Evolutionary conservation across 2,888 invertebrate species (phyloP).

Genomic region (Macrostomum cliftonense): DNA sequence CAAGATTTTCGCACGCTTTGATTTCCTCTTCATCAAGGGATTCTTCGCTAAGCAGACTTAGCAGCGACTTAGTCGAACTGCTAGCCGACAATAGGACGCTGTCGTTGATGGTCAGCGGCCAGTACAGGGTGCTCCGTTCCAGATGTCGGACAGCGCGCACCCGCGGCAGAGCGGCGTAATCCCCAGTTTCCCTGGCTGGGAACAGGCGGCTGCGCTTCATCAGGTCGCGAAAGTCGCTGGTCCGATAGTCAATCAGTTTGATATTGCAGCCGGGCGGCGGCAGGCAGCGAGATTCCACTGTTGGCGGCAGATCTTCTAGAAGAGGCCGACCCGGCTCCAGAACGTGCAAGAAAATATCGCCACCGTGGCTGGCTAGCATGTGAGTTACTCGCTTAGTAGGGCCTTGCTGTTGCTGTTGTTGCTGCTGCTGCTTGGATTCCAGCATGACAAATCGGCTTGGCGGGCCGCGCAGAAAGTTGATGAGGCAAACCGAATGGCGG

Average conservation of each 20-base stretch:
- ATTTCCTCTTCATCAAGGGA: no score
- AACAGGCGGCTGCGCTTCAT: conserved; percentile 64
- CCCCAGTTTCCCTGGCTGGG: conserved; percentile 47
- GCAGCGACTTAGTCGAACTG: no score
- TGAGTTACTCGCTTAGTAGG: conserved; percentile 71
- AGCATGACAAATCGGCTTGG: conserved; percentile 43
- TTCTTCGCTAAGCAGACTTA: no score
- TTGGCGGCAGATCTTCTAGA: conserved; percentile 79
- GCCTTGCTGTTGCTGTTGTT: conserved; percentile 50
- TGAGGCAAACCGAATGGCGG: conserved; percentile 82
- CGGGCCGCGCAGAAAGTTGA: conserved; percentile 71
- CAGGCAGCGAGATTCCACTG: conserved; percentile 49
- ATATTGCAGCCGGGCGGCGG: not conserved
- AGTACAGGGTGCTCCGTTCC: conserved; percentile 59
- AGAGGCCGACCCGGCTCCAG: conserved; percentile 62
- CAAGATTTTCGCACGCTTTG: no score
- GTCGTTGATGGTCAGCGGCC: conserved; percentile 59
- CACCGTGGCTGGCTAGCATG: conserved; percentile 74
- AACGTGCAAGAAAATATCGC: conserved; percentile 83
- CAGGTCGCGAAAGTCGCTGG: conserved; percentile 60
- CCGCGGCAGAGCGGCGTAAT: conserved; percentile 14
- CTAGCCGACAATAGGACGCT: conserved; percentile 52
- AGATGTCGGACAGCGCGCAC: conserved; percentile 39
- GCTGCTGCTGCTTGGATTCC: conserved; percentile 44
- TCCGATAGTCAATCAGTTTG: conserved; percentile 4